Base-by-base conservation (phyloP, 2,113 vertebrate species). In the Rostratula benghalensis region DNA sequence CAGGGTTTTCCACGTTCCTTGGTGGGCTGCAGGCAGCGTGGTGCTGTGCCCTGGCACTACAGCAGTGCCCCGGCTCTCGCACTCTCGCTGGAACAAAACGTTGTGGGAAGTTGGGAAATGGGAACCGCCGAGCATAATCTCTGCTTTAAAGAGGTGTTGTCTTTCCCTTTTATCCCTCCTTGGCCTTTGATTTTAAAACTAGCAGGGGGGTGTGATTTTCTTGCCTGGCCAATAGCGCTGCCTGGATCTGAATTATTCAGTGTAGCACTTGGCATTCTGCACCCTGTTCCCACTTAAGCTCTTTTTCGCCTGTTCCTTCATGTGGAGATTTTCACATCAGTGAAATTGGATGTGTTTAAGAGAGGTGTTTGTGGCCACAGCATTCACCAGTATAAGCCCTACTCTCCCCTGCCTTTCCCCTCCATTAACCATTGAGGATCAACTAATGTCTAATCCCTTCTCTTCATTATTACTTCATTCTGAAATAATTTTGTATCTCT, bases 311-410 rank as follows among this genome's bases (percentile, higher is more conserved):
- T 91, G 91, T 87, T 96, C 74, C 87, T 96, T 97, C 96, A 94
- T 95, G 96, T 96, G 94, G 92, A 92, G 95, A 94, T 97, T 97
- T 96, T 96, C 95, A 95, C 94, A 94, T 94, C 92, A 85, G 74
- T 87, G 96, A 93, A 96, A 96, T 79, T 96, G 94, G 96, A 97
- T 92, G 96, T 96, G 86, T 97, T 95, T 87, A 89, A 94, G 94
- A 79, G 95, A 95, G 95, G 90, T 94, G 94, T 92, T 95, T 92
- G 89, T 91, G 95, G 87, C 85, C 7, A 0, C 28, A 90, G 61
- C 45, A 13, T 92, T 96, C 83, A 88, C 92, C 76, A 80, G 68
- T 25, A 9, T 70, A 89, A 83, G 83, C 80, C 87, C 41, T 51
- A 13, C 57, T 64, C 39, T 95, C 83, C 64, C 68, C 54, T 92